Conservation (phyloP, 2,888 invertebrate species). For the Bembecia ichneumoniformis region DNA sequence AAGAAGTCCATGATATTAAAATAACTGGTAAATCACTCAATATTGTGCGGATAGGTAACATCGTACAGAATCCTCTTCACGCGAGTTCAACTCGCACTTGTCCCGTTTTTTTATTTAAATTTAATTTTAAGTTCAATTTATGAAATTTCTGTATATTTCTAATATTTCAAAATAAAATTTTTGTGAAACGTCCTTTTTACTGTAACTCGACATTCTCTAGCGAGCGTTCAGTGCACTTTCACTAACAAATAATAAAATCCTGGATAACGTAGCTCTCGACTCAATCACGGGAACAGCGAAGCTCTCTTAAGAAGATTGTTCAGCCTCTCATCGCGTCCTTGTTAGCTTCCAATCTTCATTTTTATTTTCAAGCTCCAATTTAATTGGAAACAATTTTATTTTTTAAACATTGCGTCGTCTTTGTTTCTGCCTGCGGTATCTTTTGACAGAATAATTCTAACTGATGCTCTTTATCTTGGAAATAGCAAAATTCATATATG, state of each 20-base stretch:
- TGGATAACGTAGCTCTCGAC: constrained; percentile 23
- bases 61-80: too few species aligned
- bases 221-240: not conserved
- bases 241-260: constrained; percentile 7
- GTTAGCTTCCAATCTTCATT: constrained; percentile 23
- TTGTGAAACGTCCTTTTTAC: not conserved
- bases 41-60: too few species aligned
- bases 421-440: too few species aligned
- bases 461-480: too few species aligned
- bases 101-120: too few species aligned
- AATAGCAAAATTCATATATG: too few species aligned
- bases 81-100: too few species aligned
- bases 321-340: constrained; percentile 21
- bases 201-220: not conserved
- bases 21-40: too few species aligned
- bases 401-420: too few species aligned
- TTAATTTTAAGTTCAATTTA: not conserved
- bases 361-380: constrained; percentile 26
- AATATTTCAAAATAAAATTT: not conserved
- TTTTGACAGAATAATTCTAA: too few species aligned
- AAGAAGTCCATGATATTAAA: too few species aligned
- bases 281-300: constrained; percentile 22
- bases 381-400: constrained; percentile 16
- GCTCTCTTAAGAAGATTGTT: constrained; percentile 23
- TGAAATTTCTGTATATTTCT: not conserved